Evolutionary conservation across 2,113 vertebrate genomes (phyloP).

Genomic region (Callionymus lyra): DNA sequence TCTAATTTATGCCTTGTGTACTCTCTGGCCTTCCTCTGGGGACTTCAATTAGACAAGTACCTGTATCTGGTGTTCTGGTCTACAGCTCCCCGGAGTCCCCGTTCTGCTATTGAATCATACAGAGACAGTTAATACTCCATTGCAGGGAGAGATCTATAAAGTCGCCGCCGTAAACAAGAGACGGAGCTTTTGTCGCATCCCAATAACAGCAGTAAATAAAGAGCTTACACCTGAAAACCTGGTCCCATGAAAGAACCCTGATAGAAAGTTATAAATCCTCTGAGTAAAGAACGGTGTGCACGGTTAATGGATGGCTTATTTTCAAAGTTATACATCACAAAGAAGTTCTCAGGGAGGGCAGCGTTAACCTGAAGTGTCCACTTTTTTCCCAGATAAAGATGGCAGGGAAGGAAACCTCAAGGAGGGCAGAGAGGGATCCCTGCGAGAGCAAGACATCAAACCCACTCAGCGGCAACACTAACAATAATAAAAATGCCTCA

Average conservation of each 20-base stretch:
- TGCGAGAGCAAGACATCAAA: conserved; percentile 93
- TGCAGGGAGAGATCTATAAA: conserved; percentile 51
- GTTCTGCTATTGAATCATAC: conserved; percentile 51
- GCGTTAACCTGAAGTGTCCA: conserved; percentile 76
- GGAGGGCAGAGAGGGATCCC: conserved; percentile 31
- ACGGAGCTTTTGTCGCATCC: conserved; percentile 43
- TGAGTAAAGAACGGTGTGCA: conserved; percentile 22
- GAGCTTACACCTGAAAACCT: conserved; percentile 83
- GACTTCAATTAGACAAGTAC: conserved; percentile 66
- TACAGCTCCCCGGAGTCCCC: conserved; percentile 47
- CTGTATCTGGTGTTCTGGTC: conserved; percentile 40
- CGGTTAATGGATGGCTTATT: conserved; percentile 96
- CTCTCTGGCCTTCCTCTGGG: conserved; percentile 18
- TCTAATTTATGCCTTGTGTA: conserved; percentile 47
- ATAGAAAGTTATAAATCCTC: conserved; percentile 10
- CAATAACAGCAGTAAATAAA: conserved; percentile 77
- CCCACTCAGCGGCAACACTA: conserved; percentile 93
- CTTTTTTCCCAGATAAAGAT: conserved; percentile 70
- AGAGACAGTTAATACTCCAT: conserved; percentile 55
- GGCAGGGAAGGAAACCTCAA: conserved; percentile 10
- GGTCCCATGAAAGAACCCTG: conserved; percentile 46
- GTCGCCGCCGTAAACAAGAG: conserved; percentile 48
- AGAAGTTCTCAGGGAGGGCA: conserved; percentile 70
- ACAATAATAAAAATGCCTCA: conserved; percentile 99
- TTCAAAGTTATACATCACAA: conserved; percentile 93